phyloP scores from a whole-genome alignment of 2,113 vertebrate genomes.

The Dicaeum eximium region DNA sequence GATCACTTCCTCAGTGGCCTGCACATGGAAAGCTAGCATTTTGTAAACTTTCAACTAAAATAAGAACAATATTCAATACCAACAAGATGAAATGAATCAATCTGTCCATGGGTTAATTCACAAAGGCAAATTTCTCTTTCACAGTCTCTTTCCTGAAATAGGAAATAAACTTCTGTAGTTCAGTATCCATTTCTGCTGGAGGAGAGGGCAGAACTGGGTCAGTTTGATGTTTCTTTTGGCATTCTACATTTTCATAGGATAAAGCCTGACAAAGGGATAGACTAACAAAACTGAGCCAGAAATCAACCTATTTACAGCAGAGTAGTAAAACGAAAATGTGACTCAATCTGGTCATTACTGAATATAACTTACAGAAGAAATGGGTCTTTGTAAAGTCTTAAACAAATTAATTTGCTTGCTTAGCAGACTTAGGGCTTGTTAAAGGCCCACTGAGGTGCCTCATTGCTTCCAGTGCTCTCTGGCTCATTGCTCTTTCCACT shows the following conservation, averaged over 20 bases:
- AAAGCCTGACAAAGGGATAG: background rate
- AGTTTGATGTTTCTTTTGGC: background rate
- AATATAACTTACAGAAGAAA: conserved; percentile 16
- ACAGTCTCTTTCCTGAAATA: background rate
- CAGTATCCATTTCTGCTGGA: background rate
- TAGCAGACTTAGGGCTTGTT: conserved; percentile 27
- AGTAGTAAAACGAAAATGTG: conserved; percentile 10
- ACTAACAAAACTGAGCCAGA: conserved; percentile 26
- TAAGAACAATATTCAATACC: conserved; percentile 44
- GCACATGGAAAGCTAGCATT: conserved; percentile 26
- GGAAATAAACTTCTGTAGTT: conserved; percentile 1
- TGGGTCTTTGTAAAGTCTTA: conserved; percentile 32
- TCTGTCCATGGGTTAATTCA: conserved; percentile 3
- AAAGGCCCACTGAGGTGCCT: background rate
- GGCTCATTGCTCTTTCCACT: background rate
- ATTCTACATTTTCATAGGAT: background rate
- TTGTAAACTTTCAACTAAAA: conserved; percentile 51
- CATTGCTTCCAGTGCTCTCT: background rate
- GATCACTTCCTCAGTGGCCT: conserved; percentile 48
- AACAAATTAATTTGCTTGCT: conserved; percentile 31
- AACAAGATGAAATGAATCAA: conserved; percentile 41
- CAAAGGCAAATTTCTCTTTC: conserved; percentile 30
- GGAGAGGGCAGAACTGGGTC: background rate
- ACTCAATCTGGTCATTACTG: background rate
- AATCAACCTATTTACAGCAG: background rate